These are phyloP conservation scores for Lynx canadensis DNA, from an alignment of 2,113 vertebrate species.

Conservation along the genomic window DNA sequence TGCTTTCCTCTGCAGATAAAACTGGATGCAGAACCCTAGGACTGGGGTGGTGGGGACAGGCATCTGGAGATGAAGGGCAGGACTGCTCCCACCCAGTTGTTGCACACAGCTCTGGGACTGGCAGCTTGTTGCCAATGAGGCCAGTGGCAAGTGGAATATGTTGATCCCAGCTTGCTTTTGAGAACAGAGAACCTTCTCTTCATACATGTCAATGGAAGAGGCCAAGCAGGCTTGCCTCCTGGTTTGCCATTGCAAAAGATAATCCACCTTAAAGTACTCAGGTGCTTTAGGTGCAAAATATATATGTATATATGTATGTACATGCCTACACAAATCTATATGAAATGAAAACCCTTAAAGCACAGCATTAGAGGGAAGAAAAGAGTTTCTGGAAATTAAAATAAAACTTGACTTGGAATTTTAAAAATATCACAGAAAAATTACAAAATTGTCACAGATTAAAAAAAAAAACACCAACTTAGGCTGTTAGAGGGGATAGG, in stretches of 20 bases:
- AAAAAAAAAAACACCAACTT: not conserved
- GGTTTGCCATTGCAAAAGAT: not conserved
- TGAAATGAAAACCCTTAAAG: not conserved
- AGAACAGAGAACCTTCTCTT: not conserved
- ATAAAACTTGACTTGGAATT: not conserved
- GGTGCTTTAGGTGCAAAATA: not conserved
- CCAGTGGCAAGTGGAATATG: not conserved
- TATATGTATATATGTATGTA: not conserved
- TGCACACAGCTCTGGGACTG: not conserved
- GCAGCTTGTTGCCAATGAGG: not conserved
- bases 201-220: not conserved
- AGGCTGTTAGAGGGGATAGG: not conserved
- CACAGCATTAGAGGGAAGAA: not conserved
- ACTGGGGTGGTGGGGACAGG: not conserved
- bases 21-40: not conserved
- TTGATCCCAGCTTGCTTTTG: not conserved
- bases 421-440: not conserved
- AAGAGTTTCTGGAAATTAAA: not conserved
- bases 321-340: not conserved
- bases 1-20: not conserved
- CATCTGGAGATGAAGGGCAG: not conserved
- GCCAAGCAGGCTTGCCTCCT: not conserved
- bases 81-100: rapidly evolving
- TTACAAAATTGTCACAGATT: not conserved
- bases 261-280: not conserved